Evolutionary conservation across 2,888 invertebrate species (phyloP).

Genomic region (Vandiemenella viatica): DNA sequence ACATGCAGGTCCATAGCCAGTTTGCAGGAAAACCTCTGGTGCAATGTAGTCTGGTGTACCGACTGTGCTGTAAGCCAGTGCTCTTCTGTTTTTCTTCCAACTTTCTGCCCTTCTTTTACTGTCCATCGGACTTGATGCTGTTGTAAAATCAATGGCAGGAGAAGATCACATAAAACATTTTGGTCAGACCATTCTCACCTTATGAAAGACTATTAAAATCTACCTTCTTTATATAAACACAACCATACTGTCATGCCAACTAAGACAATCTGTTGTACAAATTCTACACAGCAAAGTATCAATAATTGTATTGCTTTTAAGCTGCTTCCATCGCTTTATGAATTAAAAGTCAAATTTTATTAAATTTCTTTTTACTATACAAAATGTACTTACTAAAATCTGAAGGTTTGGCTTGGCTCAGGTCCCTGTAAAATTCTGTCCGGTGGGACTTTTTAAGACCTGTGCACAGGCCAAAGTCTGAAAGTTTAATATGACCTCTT

Average conservation of each 20-base stretch:
- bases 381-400: slow-evolving; percentile 69
- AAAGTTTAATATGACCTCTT: slow-evolving; percentile 93
- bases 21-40: slow-evolving; percentile 95
- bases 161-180: too few species aligned
- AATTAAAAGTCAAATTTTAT: too few species aligned
- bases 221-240: too few species aligned
- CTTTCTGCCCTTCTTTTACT: slow-evolving; percentile 96
- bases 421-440: slow-evolving; percentile 96
- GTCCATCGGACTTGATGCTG: slow-evolving; percentile 74
- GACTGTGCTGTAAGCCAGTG: slow-evolving; percentile 83
- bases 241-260: too few species aligned
- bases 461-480: slow-evolving; percentile 97
- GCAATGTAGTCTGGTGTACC: slow-evolving; percentile 99
- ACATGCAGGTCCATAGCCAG: slow-evolving; percentile 93
- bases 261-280: too few species aligned
- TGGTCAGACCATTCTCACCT: too few species aligned
- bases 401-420: slow-evolving; percentile 89
- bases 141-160: too few species aligned
- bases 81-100: slow-evolving; percentile 96
- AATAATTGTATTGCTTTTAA: too few species aligned
- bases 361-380: too few species aligned
- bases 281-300: too few species aligned
- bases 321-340: too few species aligned
- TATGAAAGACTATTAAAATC: too few species aligned
- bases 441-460: slow-evolving; percentile 97